Evolutionary conservation across 1,140 invertebrate species (phyloP), one percentile per base, ranked within the genome.

Genomic region (Rhagoletis pomonella): DNA sequence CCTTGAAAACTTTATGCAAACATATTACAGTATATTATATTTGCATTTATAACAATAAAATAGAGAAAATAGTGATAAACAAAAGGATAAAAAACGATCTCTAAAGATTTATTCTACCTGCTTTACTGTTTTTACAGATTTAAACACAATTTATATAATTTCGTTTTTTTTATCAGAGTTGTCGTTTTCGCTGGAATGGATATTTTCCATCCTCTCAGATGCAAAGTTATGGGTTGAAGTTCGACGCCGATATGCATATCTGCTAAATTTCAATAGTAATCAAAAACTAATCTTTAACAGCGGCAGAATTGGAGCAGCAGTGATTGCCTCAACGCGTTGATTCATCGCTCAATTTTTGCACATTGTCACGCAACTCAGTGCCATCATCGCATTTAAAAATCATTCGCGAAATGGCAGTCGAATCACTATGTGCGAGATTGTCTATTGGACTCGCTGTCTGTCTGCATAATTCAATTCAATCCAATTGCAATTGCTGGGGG

Each of bases 391-490:
- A 5, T 1, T 14, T 14, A 29, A 77, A 3, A 77, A 3, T 0
- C 69, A 50, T 12, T 17, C 4, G 44, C 69, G 10, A 77, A 77
- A 29, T 77, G 42, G 44, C 39, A 47, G 42, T 73, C 64, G 7
- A 65, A 44, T 3, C 29, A 29, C 29, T 29, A 29, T 44, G 39
- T n/a, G 17, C 69, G n/a, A 4, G 10, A 19, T 47, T 55, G 50
- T 58, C 47, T 10, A 42, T 47, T 4, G 44, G 4, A 73, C 17
- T 3, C 6, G 50, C 50, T 55, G 73, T 81, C 44, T 42, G 73
- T 81, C 73, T 81, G 50, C 17, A 81, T 81, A 81, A 81, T 81
- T 81, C 47, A 81, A 81, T 81, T 81, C 47, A 81, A 58, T 81
- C 55, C 73, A 81, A 81, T 81, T 81, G 73, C 73, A 81, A 81